These are phyloP conservation scores for Willowsia nigromaculata DNA, from an alignment of 2,888 invertebrate species.

Conservation along the genomic window DNA sequence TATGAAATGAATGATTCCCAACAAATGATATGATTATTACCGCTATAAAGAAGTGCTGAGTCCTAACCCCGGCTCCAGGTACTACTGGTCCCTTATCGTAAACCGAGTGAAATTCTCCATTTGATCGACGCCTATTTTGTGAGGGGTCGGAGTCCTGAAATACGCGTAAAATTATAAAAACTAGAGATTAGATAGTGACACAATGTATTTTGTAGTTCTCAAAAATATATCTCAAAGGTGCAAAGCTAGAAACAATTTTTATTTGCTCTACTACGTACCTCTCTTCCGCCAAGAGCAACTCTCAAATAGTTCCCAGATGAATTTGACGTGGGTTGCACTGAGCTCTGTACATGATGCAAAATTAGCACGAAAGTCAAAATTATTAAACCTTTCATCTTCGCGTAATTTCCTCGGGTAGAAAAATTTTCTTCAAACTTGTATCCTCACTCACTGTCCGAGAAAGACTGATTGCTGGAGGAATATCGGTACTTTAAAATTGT, in stretches of 20 bases:
- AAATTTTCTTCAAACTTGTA: background rate
- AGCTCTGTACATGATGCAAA: background rate
- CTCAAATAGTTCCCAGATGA: slow-evolving; percentile 3
- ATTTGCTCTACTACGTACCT: too few species aligned
- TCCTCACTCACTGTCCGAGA: background rate
- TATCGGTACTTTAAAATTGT: background rate
- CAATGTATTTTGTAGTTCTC: too few species aligned
- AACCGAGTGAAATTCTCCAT: slow-evolving; percentile 39
- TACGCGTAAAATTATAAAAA: background rate
- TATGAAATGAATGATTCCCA: background rate
- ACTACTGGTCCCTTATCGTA: slow-evolving; percentile 57
- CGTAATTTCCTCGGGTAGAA: background rate
- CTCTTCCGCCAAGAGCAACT: slow-evolving; percentile 12
- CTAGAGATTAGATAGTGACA: too few species aligned
- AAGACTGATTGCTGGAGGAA: background rate
- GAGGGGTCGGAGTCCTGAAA: slow-evolving; percentile 39
- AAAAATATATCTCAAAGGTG: too few species aligned
- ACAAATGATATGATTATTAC: background rate
- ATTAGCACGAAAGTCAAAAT: background rate
- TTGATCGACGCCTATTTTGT: slow-evolving; percentile 13
- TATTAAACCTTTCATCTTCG: background rate
- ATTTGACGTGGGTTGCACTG: background rate
- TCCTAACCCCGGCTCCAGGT: slow-evolving; percentile 42
- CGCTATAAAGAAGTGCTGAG: slow-evolving; percentile 39
- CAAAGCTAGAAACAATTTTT: too few species aligned